Conservation (phyloP, 2,888 invertebrate species). For the Macrosiphum euphorbiae region DNA sequence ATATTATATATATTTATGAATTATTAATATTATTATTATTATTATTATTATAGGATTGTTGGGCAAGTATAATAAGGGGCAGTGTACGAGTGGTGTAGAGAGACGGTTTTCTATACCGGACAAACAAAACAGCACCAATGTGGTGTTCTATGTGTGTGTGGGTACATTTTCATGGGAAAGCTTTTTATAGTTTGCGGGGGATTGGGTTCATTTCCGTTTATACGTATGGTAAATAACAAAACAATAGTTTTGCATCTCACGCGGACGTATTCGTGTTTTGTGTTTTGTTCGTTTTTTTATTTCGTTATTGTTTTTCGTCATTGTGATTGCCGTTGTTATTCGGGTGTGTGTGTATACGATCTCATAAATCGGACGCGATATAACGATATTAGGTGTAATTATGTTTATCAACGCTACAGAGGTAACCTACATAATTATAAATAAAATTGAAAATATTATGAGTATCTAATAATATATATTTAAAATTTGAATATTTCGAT, state of each 20-base stretch:
- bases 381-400: background rate
- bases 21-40: background rate
- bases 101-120: conserved; percentile 31
- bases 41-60: conserved; percentile 47
- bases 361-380: background rate
- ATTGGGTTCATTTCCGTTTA: conserved; percentile 45
- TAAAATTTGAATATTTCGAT: background rate
- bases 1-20: background rate
- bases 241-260: conserved; percentile 49
- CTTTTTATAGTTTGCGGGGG: conserved; percentile 53
- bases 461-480: background rate
- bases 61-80: background rate
- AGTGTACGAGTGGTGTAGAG: background rate
- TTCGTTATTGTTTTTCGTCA: background rate
- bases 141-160: background rate
- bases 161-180: conserved; percentile 32
- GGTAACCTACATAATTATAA: too few relatives aligned
- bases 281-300: background rate
- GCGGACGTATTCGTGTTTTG: conserved; percentile 5
- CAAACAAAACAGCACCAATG: conserved; percentile 45
- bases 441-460: background rate
- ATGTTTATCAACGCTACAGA: background rate
- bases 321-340: background rate
- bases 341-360: background rate
- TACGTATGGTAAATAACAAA: conserved; percentile 57